Base-by-base conservation (phyloP, 1,140 invertebrate species). In the Pseudoatta argentina region DNA sequence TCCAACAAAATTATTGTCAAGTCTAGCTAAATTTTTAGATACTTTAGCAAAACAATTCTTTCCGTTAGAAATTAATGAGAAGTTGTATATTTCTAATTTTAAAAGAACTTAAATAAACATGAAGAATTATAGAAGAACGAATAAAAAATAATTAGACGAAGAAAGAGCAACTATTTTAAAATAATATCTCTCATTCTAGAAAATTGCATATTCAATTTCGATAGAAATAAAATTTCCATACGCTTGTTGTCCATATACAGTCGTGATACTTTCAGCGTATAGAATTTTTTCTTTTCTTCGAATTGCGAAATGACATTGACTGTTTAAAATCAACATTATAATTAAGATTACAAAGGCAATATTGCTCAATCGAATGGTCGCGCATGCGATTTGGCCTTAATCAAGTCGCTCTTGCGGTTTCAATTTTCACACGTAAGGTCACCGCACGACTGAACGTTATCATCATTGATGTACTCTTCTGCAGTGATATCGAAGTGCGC, bases 371-470 rank as follows among this genome's bases (percentile, higher is more conserved):
- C 44, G 18, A 64, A 64, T n/a, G n/a, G 55, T 8, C 53, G 72
- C 39, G 39, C 39, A 44, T 30, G 12, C 0, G 14, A 39, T 76
- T 34, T 55, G 63, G 30, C n/a, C 48, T 79, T 55, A 55, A 79
- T 79, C 14, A 48, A 69, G 24, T n/a, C 39, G 48, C 16, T 57
- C 48, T 67, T 8, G 34, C 21, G 24, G 12, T 64, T 44, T 48
- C 14, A 79, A 79, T 79, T 79, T 79, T 61, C 77, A 16, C 77
- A 16, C 63, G 63, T 79, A 69, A 79, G 48, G 48, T 39, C 64
- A 34, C 48, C 63, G 48, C 61, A 39, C 77, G 48, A 69, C 69
- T 69, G 48, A 79, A 44, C 8, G 21, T 79, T 53, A 64, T 57
- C 48, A 10, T 44, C 77, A 14, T 34, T 57, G 77, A 69, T n/a